A percentile compares a stretch with the other conserved stretches of the same genome.
These are phyloP conservation scores for Myiotriccus ornatus DNA, from an alignment of 2,797 vertebrate species.

Conservation along the genomic window DNA sequence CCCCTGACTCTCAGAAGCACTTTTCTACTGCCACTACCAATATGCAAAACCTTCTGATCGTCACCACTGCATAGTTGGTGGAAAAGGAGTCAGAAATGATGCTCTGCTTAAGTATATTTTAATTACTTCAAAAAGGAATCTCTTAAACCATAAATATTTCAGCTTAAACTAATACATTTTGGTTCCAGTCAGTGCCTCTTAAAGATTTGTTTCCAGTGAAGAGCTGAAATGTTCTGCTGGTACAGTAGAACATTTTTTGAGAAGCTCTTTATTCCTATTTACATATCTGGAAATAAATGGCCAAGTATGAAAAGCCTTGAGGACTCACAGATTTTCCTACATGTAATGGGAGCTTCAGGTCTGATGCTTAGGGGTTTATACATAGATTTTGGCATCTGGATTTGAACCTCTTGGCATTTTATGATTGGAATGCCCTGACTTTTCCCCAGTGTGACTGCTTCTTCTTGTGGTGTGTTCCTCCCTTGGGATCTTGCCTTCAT, in stretches of 20 bases:
- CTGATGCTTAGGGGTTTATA: neutral
- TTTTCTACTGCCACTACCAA: neutral
- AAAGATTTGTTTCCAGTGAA: neutral
- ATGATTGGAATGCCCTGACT: neutral
- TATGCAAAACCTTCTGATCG: neutral
- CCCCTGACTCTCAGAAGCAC: neutral
- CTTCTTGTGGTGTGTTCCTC: neutral
- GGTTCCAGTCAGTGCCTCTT: neutral
- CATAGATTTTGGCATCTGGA: neutral
- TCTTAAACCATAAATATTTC: neutral
- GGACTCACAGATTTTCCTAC: neutral
- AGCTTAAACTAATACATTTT: neutral
- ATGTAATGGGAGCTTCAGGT: neutral
- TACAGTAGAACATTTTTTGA: neutral
- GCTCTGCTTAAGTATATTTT: neutral
- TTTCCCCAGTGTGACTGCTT: neutral
- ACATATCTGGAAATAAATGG: neutral
- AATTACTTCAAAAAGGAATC: slow-evolving; percentile 3
- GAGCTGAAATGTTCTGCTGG: neutral
- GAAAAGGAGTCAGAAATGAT: neutral
- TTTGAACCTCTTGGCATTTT: neutral
- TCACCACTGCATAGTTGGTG: neutral
- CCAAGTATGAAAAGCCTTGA: neutral
- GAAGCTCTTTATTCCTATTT: neutral
- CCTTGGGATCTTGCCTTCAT: neutral